Evolutionary conservation across 1,140 invertebrate genomes (phyloP).

Genomic region (Pectinophora gossypiella): DNA sequence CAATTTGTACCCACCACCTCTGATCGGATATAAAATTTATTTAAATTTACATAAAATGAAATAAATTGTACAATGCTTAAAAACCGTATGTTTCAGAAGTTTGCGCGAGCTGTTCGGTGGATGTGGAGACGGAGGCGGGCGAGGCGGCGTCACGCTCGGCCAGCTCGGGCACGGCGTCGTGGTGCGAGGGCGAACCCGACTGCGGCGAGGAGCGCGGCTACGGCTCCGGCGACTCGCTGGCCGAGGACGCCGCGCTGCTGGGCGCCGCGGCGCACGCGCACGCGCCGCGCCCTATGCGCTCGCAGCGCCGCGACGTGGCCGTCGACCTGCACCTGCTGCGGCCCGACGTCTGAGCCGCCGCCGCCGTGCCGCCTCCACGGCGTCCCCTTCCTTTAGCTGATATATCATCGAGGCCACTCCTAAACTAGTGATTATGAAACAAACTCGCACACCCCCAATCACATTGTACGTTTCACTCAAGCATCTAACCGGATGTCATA

Average conservation of each 20-base stretch:
- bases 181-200: slow-evolving; percentile 66
- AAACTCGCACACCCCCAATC: too few relatives aligned
- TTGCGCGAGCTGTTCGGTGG: slow-evolving; percentile 62
- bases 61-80: neutral
- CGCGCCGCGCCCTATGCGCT: slow-evolving; percentile 43
- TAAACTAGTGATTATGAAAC: too few relatives aligned
- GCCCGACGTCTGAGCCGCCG: slow-evolving; percentile 53
- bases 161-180: slow-evolving; percentile 73
- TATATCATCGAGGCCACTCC: too few relatives aligned
- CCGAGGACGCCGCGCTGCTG: slow-evolving; percentile 76
- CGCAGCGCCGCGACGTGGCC: slow-evolving; percentile 55
- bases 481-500: too few relatives aligned
- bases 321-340: slow-evolving; percentile 67
- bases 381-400: neutral
- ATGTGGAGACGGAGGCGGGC: slow-evolving; percentile 59
- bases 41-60: too few relatives aligned
- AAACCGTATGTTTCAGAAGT: slow-evolving; percentile 52
- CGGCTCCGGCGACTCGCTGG: slow-evolving; percentile 71
- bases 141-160: slow-evolving; percentile 62
- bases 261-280: slow-evolving; percentile 42
- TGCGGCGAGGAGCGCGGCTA: slow-evolving; percentile 70
- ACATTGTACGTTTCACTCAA: too few relatives aligned
- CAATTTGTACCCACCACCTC: too few relatives aligned
- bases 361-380: neutral
- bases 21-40: too few relatives aligned